A percentile compares a stretch with the other conserved stretches of the same genome.
phyloP scores from a whole-genome alignment of 2,888 invertebrate genomes.

The Andrena bucephala region DNA sequence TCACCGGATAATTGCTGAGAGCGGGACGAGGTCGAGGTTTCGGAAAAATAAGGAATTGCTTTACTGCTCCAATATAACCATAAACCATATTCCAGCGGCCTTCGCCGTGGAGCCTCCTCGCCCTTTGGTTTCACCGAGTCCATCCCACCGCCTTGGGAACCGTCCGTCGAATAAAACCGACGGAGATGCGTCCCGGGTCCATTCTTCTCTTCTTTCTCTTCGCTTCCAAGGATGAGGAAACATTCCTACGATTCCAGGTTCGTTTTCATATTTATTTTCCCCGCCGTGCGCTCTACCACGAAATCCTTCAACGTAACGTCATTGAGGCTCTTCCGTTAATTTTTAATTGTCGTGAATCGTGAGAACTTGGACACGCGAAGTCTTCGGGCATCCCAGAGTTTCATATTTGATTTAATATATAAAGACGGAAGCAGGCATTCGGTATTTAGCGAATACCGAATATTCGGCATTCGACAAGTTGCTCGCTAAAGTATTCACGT shows the following conservation, averaged over 20 bases:
- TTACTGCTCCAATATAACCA: constrained; percentile 78
- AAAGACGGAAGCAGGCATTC: no score
- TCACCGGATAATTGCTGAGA: constrained; percentile 63
- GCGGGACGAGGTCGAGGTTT: constrained; percentile 43
- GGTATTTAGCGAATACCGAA: no score
- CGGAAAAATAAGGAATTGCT: constrained; percentile 69
- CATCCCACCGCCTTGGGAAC: neutral
- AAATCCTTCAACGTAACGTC: no score
- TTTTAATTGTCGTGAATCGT: no score
- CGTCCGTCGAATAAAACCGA: constrained; percentile 4
- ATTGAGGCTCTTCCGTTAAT: no score
- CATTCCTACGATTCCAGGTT: neutral
- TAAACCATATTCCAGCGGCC: constrained; percentile 75
- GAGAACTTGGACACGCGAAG: no score
- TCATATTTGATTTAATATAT: no score
- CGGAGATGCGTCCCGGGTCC: neutral
- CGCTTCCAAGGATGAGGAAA: neutral
- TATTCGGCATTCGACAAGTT: no score
- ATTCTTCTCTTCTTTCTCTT: constrained; percentile 4
- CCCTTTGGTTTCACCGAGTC: constrained; percentile 56
- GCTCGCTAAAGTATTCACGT: no score
- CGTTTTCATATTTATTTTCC: neutral
- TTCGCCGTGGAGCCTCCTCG: constrained; percentile 44
- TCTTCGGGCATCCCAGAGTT: no score
- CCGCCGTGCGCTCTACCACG: no score